Evolutionary conservation across 2,888 invertebrate species (phyloP).

Genomic region (Ophraella communa): DNA sequence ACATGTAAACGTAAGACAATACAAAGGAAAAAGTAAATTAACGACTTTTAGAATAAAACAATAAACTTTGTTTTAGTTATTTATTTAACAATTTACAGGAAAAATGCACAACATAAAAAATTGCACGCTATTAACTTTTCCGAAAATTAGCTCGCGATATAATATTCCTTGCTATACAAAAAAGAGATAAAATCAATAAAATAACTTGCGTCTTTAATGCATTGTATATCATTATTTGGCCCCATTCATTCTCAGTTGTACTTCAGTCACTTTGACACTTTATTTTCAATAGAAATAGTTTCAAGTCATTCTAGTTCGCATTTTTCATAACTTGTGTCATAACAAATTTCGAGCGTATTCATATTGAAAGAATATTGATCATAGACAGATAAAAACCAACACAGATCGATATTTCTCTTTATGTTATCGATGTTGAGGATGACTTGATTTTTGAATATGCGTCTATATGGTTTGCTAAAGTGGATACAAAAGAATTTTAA

Average conservation of each 20-base stretch:
- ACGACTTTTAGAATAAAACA: neutral
- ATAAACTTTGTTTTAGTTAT: neutral
- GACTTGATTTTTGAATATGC: slow-evolving; percentile 11
- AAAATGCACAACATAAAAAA: too few species aligned
- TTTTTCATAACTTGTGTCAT: slow-evolving; percentile 51
- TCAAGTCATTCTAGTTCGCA: slow-evolving; percentile 50
- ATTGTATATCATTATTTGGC: slow-evolving; percentile 22
- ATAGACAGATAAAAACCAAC: slow-evolving; percentile 13
- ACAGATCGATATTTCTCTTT: neutral
- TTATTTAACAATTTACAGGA: neutral
- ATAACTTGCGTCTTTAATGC: slow-evolving; percentile 11
- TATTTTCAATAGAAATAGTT: slow-evolving; percentile 40
- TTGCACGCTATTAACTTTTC: too few species aligned
- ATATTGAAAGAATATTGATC: slow-evolving; percentile 45
- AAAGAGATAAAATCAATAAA: slow-evolving; percentile 10
- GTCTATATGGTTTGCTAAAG: neutral
- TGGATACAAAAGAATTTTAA: neutral
- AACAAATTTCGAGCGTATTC: slow-evolving; percentile 50
- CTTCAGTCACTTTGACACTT: slow-evolving; percentile 48
- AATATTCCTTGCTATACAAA: slow-evolving; percentile 1
- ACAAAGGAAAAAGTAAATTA: neutral
- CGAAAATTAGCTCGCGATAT: neutral
- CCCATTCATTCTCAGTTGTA: slow-evolving; percentile 16
- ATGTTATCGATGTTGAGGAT: slow-evolving; percentile 2
- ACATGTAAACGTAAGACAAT: slow-evolving; percentile 16